Base-by-base conservation (phyloP, 2,797 vertebrate genomes). In the Pseudotriccus pelzelni region DNA sequence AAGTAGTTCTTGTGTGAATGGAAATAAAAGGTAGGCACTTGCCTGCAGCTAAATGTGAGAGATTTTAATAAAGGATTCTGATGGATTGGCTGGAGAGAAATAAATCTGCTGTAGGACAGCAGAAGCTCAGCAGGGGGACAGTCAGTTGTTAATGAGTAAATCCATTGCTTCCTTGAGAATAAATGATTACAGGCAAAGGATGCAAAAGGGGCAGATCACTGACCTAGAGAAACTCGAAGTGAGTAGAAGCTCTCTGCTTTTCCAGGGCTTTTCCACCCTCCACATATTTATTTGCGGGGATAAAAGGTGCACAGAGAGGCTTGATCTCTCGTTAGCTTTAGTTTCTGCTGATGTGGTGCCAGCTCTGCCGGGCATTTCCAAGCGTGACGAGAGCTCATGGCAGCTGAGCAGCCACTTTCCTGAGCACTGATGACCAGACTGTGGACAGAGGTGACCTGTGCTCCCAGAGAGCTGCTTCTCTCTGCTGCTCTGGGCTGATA, bases 71-170 rank as follows among this genome's bases (percentile, higher is more conserved):
- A 68, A 52, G 21, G 39, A 11, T 63, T 70, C 73, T 81, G 39
- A 67, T 53, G 43, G 49, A 67, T 62, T 32, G 27, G 16, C 47
- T 80, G 20, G 20, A 47, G 59, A 63, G 76, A 88, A 69, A 72
- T 36, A 83, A 69, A 27, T 76, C 63, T 63, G 67, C 70, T 44
- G 8, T 32, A 39, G 59, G 73, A 28, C n/a, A n/a, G 60, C 20
- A 72, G 93, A n/a, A 52, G 73, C 94, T 92, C 69, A 75, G 91
- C 66, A 62, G 53, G 58, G n/a, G 46, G 46, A 72, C 62, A 58
- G 76, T 46, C 9, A 21, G 32, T 59, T 91, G 93, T 89, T 95
- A 92, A 96, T 78, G 66, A 94, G 87, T 91, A 94, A 90, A 92
- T 74, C 75, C 47, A 22, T 59, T 72, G 60, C 84, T 89, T 94